Evolutionary conservation across 2,888 invertebrate genomes (phyloP).

Genomic region (Acanthosepion pharaonis): DNA sequence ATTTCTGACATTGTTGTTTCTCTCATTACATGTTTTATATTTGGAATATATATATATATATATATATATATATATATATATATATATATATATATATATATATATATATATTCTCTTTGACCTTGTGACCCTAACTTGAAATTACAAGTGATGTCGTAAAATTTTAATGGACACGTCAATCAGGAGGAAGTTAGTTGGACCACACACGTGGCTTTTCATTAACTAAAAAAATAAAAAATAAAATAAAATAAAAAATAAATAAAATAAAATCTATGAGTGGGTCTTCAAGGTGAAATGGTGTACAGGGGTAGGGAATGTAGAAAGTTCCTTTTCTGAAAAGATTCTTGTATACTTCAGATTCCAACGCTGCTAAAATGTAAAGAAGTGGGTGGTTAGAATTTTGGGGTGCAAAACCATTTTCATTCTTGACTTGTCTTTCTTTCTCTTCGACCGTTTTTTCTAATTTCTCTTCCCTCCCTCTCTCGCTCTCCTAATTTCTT

Average conservation of each 20-base stretch:
- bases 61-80: no score
- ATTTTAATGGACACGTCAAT: neutral
- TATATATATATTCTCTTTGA: neutral
- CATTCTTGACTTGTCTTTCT: neutral
- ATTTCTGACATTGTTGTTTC: no score
- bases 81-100: no score
- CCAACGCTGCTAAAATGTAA: neutral
- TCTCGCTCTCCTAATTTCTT: neutral
- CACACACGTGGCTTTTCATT: neutral
- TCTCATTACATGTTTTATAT: no score
- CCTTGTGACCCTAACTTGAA: neutral
- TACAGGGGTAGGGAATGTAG: neutral
- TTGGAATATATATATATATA: no score
- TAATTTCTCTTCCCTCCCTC: neutral
- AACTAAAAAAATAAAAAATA: neutral
- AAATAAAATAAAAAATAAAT: neutral
- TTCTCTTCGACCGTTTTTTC: neutral
- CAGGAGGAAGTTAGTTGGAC: neutral
- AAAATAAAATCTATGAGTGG: neutral
- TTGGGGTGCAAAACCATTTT: neutral
- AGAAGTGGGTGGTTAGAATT: neutral
- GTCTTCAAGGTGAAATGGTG: neutral
- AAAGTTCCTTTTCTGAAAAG: neutral
- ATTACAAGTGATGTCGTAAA: constrained; percentile 18
- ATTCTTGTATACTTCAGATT: neutral